phyloP scores from a whole-genome alignment of 2,888 invertebrate species.

The Stegophylla sp. region DNA sequence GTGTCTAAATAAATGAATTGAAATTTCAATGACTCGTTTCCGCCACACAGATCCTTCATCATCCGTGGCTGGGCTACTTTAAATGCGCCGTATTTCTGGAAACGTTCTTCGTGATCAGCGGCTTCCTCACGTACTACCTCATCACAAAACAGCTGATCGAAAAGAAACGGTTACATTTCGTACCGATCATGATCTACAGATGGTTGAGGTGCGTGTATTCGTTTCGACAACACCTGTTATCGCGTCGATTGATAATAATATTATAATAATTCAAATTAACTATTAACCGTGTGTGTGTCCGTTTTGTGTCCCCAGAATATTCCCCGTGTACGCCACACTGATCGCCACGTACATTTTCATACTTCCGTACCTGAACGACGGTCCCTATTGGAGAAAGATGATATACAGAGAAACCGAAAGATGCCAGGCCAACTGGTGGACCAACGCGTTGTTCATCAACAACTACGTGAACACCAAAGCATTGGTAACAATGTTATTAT shows the following conservation, averaged over 20 bases:
- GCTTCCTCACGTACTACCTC: slow-evolving; percentile 62
- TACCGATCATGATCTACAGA: slow-evolving; percentile 52
- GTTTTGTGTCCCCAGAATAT: slow-evolving; percentile 62
- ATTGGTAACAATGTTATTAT: slow-evolving; percentile 60
- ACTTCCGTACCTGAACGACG: slow-evolving; percentile 61
- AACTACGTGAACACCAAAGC: slow-evolving; percentile 62
- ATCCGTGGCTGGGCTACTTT: slow-evolving; percentile 40
- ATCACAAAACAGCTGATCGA: slow-evolving; percentile 54
- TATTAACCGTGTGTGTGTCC: too few relatives aligned
- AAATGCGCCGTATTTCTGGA: slow-evolving; percentile 62
- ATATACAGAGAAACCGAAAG: slow-evolving; percentile 60
- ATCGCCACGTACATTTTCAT: slow-evolving; percentile 62
- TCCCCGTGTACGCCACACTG: slow-evolving; percentile 62
- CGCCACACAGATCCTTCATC: slow-evolving; percentile 55
- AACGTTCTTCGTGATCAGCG: slow-evolving; percentile 63
- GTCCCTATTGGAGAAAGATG: slow-evolving; percentile 61
- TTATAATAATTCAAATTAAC: too few relatives aligned
- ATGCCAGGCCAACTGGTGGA: slow-evolving; percentile 62
- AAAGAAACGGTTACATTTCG: slow-evolving; percentile 48
- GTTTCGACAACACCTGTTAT: too few relatives aligned
- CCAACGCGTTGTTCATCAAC: slow-evolving; percentile 63
- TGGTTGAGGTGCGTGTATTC: slow-evolving; percentile 48
- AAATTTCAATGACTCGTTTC: too few relatives aligned
- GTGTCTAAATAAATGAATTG: too few relatives aligned
- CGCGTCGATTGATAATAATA: too few relatives aligned